phyloP scores from a whole-genome alignment of 1,140 invertebrate species.

The Ectropis grisescens region DNA sequence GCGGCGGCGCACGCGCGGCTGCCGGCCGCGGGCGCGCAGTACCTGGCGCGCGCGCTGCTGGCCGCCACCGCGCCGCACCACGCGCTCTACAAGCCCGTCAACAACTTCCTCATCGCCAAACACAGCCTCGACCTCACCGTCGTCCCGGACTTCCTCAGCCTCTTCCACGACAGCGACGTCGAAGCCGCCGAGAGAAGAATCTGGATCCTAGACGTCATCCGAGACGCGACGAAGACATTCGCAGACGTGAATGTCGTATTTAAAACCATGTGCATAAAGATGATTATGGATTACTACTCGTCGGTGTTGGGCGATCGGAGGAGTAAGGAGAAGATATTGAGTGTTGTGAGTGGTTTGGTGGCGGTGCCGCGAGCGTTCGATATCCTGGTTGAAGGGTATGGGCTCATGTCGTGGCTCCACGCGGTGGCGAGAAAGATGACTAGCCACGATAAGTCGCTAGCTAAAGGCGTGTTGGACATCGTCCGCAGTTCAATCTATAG shows the following conservation, averaged over 20 bases:
- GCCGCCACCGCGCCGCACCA: conserved; percentile 77
- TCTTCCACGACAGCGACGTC: conserved; percentile 79
- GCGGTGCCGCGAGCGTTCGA: conserved; percentile 72
- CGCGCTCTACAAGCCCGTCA: conserved; percentile 76
- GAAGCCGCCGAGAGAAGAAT: conserved; percentile 72
- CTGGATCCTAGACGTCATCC: conserved; percentile 79
- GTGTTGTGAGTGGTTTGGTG: conserved; percentile 71
- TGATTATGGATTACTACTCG: conserved; percentile 70
- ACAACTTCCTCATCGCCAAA: conserved; percentile 80
- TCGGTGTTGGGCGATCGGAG: conserved; percentile 61
- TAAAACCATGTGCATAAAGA: conserved; percentile 69
- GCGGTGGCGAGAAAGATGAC: conserved; percentile 28
- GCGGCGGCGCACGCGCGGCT: conserved; percentile 66
- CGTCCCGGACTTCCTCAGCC: conserved; percentile 84
- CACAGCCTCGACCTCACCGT: conserved; percentile 75
- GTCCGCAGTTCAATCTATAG: conserved; percentile 38
- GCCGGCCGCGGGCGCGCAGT: conserved; percentile 77
- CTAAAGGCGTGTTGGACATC: conserved; percentile 23
- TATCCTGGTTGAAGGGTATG: conserved; percentile 73
- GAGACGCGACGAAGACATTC: conserved; percentile 72
- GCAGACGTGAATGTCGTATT: conserved; percentile 66
- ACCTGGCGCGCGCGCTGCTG: conserved; percentile 76
- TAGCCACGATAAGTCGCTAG: conserved; percentile 29
- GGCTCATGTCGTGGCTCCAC: conserved; percentile 74
- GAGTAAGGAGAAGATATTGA: conserved; percentile 74